These are phyloP conservation scores for Malacosoma neustria DNA, from an alignment of 2,888 invertebrate species.

Conservation along the genomic window DNA sequence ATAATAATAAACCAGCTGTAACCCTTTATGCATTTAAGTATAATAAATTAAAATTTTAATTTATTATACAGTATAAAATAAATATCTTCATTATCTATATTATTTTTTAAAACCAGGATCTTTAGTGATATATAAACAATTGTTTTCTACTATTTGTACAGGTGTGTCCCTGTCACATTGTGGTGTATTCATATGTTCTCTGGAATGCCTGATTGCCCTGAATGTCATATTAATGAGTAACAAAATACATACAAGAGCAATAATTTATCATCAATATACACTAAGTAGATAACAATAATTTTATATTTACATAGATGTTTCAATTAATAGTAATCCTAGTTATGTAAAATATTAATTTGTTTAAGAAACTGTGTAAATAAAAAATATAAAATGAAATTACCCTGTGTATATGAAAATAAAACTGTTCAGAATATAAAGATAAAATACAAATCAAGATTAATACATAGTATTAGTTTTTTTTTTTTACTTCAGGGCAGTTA, in stretches of 20 bases:
- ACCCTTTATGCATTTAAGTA: too few species aligned
- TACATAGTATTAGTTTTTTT: too few species aligned
- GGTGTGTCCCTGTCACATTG: constrained; percentile 4
- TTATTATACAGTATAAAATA: constrained; percentile 8
- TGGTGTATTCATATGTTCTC: neutral
- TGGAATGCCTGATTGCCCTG: neutral
- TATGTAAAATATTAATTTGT: too few species aligned
- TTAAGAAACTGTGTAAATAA: too few species aligned
- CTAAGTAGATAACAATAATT: neutral
- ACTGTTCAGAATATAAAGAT: too few species aligned
- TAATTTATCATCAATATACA: neutral
- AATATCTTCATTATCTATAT: constrained; percentile 9
- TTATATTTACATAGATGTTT: too few species aligned
- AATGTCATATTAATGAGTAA: neutral
- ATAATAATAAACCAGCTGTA: too few species aligned
- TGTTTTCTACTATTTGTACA: constrained; percentile 8
- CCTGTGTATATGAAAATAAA: too few species aligned
- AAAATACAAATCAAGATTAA: too few species aligned
- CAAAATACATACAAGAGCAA: neutral
- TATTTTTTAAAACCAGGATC: constrained; percentile 11
- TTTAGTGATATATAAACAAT: constrained; percentile 3
- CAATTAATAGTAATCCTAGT: too few species aligned
- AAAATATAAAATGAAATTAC: too few species aligned
- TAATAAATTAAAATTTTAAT: neutral
- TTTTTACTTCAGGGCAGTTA: too few species aligned